Evolutionary conservation across 2,797 vertebrate genomes (phyloP).

Genomic region (Rhabdomys pumilio): DNA sequence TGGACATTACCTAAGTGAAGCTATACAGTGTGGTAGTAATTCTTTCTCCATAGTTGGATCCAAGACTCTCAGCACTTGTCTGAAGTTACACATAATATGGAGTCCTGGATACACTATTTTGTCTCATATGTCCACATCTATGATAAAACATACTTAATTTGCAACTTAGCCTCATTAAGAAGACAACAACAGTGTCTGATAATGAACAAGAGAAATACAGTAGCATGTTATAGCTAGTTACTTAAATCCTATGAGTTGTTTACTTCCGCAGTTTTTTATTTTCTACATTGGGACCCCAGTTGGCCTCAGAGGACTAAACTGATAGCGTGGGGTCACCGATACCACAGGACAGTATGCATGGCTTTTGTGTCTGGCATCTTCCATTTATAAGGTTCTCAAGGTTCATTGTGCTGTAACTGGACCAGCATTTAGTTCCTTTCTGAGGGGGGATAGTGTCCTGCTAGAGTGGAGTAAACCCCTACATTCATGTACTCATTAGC

Average conservation of each 20-base stretch:
- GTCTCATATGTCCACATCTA: neutral
- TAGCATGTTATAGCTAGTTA: neutral
- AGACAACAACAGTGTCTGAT: neutral
- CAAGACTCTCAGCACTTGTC: neutral
- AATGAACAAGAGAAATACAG: neutral
- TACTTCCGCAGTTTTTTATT: neutral
- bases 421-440: slow-evolving; percentile 1
- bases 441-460: neutral
- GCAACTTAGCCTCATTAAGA: neutral
- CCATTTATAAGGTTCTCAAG: neutral
- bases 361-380: slow-evolving; percentile 24
- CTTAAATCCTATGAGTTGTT: neutral
- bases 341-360: neutral
- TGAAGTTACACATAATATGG: neutral
- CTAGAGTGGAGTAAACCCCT: neutral
- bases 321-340: neutral
- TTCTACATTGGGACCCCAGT: neutral
- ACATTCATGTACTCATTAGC: neutral
- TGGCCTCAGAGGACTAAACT: neutral
- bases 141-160: neutral
- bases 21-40: neutral
- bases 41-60: neutral
- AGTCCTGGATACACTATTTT: neutral
- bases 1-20: slow-evolving; percentile 11
- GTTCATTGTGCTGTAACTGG: neutral